Conservation (phyloP, 2,113 vertebrate genomes). For the Odobenus rosmarus region DNA sequence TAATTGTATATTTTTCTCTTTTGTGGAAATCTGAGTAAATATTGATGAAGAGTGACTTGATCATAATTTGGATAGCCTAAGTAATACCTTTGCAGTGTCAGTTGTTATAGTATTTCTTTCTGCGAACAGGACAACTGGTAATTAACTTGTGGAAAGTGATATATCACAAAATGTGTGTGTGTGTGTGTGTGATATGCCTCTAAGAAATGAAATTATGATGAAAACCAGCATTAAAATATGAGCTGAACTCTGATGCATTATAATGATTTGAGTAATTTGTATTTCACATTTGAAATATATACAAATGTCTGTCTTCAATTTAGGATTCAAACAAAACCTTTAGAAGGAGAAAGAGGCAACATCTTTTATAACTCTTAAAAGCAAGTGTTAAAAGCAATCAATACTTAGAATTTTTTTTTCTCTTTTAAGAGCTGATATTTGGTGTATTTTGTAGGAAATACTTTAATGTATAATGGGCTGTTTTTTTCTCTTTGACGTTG, state of each 20-base stretch:
- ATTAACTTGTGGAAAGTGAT: conserved; percentile 22
- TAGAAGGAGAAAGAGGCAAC: background rate
- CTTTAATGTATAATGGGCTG: background rate
- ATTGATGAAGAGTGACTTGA: background rate
- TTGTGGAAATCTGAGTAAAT: conserved; percentile 30
- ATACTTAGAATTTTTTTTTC: background rate
- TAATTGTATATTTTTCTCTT: background rate
- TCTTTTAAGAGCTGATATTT: conserved; percentile 1
- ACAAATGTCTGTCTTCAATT: background rate
- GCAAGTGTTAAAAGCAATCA: background rate
- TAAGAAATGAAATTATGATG: background rate
- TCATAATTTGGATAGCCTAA: background rate
- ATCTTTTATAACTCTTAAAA: background rate
- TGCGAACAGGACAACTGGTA: background rate
- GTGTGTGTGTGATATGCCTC: background rate
- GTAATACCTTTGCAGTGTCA: background rate
- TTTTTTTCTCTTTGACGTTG: background rate
- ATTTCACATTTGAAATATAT: conserved; percentile 37
- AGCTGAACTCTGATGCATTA: background rate
- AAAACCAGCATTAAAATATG: conserved; percentile 1
- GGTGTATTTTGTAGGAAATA: background rate
- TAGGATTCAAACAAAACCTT: background rate
- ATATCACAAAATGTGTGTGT: background rate
- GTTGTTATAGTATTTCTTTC: background rate
- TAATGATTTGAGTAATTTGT: conserved; percentile 16